phyloP scores from a whole-genome alignment of 2,797 vertebrate genomes.

The Halcyon badia region DNA sequence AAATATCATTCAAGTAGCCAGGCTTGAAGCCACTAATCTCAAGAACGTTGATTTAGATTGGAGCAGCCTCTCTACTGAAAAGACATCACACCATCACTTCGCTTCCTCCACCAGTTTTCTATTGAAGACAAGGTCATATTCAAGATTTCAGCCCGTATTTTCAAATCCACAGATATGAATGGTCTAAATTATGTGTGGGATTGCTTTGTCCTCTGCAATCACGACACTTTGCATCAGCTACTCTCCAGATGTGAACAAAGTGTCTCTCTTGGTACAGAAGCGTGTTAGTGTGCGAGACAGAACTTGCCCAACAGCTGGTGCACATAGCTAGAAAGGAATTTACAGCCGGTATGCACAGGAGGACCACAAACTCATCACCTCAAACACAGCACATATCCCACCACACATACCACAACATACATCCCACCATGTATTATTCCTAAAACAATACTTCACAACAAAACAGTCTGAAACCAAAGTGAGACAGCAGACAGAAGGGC shows the following conservation, averaged over 20 bases:
- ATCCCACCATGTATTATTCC: rapidly evolving
- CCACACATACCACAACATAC: not conserved
- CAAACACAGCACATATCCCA: not conserved
- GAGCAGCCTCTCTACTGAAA: not conserved
- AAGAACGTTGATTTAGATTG: not conserved
- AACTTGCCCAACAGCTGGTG: constrained; percentile 14
- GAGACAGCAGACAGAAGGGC: not conserved
- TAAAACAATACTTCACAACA: not conserved
- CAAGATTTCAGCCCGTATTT: not conserved
- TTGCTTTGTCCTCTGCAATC: not conserved
- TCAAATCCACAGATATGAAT: not conserved
- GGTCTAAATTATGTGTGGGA: not conserved
- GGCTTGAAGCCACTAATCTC: not conserved
- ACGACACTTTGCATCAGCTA: not conserved
- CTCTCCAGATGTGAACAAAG: constrained; percentile 24
- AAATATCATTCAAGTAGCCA: not conserved
- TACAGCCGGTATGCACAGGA: not conserved
- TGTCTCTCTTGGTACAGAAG: not conserved
- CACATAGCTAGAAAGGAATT: constrained; percentile 11
- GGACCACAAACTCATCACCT: constrained; percentile 9
- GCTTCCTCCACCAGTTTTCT: not conserved
- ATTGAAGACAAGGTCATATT: not conserved
- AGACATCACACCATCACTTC: not conserved
- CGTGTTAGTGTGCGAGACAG: not conserved
- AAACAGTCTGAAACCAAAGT: not conserved